Evolutionary conservation across 1,140 invertebrate species (phyloP).

Genomic region (Cecropterus lyciades): DNA sequence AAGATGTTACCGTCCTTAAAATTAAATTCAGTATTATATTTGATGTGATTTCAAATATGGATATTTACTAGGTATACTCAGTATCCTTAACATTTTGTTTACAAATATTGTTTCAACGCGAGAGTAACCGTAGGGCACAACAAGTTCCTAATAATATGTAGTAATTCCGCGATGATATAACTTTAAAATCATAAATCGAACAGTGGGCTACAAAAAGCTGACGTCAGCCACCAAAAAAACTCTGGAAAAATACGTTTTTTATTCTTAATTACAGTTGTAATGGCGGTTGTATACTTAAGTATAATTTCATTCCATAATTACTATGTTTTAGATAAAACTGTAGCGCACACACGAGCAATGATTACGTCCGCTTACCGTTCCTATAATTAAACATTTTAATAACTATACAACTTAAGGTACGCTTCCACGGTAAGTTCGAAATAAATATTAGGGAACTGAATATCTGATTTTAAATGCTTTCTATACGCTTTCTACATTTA

Average conservation of each 20-base stretch:
- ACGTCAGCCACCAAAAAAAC: constrained; percentile 3
- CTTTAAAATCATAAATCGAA: constrained; percentile 4
- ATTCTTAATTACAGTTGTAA: constrained; percentile 64
- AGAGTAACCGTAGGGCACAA: no score
- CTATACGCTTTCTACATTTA: no score
- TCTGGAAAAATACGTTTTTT: constrained; percentile 43
- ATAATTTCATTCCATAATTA: constrained; percentile 71
- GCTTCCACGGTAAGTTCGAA: constrained; percentile 39
- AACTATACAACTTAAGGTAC: constrained; percentile 56
- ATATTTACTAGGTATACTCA: no score
- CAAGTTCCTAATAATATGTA: no score
- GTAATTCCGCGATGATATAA: no score
- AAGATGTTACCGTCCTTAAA: no score
- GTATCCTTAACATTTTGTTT: no score
- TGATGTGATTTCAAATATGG: no score
- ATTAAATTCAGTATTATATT: no score
- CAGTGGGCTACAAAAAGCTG: constrained; percentile 9
- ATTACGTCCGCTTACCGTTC: constrained; percentile 76
- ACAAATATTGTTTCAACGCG: no score
- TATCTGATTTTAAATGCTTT: no score
- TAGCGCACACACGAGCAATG: constrained; percentile 63
- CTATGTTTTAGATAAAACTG: constrained; percentile 73
- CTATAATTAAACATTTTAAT: constrained; percentile 82
- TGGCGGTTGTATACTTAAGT: constrained; percentile 51
- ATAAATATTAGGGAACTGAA: not conserved